A percentile compares a stretch with the other conserved stretches of the same genome.
Evolutionary conservation across 2,113 vertebrate species (phyloP).

Genomic region (Gymnorhina tibicen): DNA sequence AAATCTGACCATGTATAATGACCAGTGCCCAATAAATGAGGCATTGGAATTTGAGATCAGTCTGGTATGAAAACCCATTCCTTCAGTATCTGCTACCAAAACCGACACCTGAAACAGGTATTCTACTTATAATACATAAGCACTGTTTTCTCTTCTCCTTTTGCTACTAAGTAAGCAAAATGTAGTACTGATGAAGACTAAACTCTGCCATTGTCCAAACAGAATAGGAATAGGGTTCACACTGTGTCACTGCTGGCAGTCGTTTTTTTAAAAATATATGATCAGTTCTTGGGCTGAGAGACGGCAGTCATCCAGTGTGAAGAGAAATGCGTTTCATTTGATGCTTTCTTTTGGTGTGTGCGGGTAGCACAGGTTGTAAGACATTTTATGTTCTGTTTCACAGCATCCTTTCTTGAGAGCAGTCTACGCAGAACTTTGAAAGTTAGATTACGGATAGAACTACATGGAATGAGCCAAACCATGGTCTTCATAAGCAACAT

Average conservation of each 20-base stretch:
- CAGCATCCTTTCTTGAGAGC: not conserved
- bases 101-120: not conserved
- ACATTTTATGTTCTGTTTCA: not conserved
- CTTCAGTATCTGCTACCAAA: not conserved
- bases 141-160: not conserved
- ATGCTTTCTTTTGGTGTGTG: not conserved
- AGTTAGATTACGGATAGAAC: not conserved
- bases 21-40: not conserved
- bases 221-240: not conserved
- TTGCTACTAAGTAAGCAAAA: not conserved
- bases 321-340: not conserved
- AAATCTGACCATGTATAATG: not conserved
- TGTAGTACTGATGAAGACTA: not conserved
- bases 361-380: not conserved
- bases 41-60: not conserved
- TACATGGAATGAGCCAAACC: not conserved
- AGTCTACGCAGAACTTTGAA: not conserved
- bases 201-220: not conserved
- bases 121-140: not conserved
- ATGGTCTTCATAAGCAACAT: not conserved
- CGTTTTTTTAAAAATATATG: fast-evolving
- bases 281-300: not conserved
- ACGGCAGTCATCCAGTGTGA: not conserved
- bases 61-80: not conserved
- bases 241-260: not conserved